Conservation (phyloP, 2,888 invertebrate genomes). For the Heliconius ethilla region DNA sequence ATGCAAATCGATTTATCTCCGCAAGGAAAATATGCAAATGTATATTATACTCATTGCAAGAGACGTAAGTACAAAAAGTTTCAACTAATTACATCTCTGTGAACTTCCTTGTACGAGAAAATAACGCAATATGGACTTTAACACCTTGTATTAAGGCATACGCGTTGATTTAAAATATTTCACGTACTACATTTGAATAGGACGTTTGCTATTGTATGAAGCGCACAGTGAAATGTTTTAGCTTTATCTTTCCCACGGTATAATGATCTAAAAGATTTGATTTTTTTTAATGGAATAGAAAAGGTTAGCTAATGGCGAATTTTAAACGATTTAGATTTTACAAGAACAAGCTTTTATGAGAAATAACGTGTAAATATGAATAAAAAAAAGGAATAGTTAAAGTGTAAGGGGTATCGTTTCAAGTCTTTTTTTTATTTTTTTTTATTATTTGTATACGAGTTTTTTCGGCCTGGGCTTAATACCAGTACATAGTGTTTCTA, state of each 20-base stretch:
- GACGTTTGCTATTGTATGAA: conserved; percentile 4
- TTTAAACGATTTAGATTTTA: neutral
- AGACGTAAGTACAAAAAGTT: conserved; percentile 33
- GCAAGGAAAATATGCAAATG: conserved; percentile 26
- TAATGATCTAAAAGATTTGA: conserved; percentile 11
- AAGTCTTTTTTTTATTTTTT: no score
- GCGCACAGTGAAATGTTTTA: conserved; percentile 18
- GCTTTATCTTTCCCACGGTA: conserved; percentile 10
- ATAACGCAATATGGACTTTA: conserved; percentile 10
- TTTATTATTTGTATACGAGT: no score
- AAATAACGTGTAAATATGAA: neutral
- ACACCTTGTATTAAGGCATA: neutral
- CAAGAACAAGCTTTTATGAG: neutral
- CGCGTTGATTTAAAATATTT: neutral
- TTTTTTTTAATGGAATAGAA: neutral
- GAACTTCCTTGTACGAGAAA: neutral
- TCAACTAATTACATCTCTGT: conserved; percentile 27
- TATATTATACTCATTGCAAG: conserved; percentile 15
- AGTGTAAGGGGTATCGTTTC: no score
- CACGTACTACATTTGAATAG: conserved; percentile 4
- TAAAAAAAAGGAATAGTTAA: no score
- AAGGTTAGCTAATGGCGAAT: neutral
- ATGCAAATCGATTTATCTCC: conserved; percentile 15
- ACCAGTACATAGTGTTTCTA: neutral
- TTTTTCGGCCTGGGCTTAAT: no score